Conservation (phyloP, 2,113 vertebrate species). For the Phalacrocorax brasilianus region DNA sequence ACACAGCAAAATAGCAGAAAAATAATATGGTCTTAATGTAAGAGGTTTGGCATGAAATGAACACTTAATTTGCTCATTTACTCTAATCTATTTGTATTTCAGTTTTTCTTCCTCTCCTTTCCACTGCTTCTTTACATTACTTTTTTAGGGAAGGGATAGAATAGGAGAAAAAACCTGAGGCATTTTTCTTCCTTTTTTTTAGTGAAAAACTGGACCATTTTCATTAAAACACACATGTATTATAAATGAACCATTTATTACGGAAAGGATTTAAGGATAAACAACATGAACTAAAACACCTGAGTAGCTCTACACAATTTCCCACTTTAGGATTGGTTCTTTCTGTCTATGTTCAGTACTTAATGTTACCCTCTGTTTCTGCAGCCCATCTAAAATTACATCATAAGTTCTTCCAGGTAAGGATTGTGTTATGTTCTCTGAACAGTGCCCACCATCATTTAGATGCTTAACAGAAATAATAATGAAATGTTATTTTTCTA, state of each 20-base stretch:
- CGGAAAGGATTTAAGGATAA: background rate
- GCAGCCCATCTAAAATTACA: constrained; percentile 39
- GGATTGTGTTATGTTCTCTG: background rate
- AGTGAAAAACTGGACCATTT: background rate
- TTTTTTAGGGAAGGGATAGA: background rate
- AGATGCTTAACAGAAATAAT: background rate
- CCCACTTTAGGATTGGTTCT: background rate
- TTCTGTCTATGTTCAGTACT: background rate
- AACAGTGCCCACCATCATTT: background rate
- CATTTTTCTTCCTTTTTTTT: background rate
- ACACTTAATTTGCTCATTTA: background rate
- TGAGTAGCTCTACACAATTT: background rate
- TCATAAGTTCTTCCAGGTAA: background rate
- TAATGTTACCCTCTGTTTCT: background rate
- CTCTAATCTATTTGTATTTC: background rate
- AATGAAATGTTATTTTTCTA: background rate
- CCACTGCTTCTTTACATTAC: background rate
- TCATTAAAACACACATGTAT: background rate
- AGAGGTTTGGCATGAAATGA: background rate
- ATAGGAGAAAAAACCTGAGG: background rate
- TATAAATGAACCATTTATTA: background rate
- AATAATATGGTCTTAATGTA: background rate
- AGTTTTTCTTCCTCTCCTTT: background rate
- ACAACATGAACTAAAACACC: background rate
- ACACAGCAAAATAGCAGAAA: background rate